These are phyloP conservation scores for Dusona sp. DNA, from an alignment of 2,888 invertebrate species.

Conservation along the genomic window DNA sequence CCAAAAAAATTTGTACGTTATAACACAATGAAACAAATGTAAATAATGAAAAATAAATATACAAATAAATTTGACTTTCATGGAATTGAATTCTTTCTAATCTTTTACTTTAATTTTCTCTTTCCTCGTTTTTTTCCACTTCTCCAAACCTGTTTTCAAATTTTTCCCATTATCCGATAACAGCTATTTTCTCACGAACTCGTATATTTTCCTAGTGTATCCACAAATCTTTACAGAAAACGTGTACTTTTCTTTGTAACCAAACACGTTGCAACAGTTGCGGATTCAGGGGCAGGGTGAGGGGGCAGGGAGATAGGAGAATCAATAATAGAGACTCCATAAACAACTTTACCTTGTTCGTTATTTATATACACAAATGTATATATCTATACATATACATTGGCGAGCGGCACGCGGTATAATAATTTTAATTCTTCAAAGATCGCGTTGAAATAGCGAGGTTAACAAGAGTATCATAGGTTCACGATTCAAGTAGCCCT, in stretches of 20 bases:
- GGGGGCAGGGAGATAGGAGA: neutral
- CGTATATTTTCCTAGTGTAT: neutral
- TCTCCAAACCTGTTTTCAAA: neutral
- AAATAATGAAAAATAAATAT: neutral
- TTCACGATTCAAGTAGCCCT: slow-evolving; percentile 19
- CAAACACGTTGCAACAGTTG: neutral
- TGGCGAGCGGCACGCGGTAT: slow-evolving; percentile 8
- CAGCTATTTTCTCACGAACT: neutral
- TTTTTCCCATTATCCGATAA: neutral
- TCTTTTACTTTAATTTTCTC: neutral
- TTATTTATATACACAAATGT: neutral
- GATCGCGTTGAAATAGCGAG: slow-evolving; percentile 40
- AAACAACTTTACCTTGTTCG: slow-evolving; percentile 12
- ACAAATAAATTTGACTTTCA: neutral
- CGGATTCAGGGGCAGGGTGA: neutral
- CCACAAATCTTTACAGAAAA: slow-evolving; percentile 2
- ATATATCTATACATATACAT: neutral
- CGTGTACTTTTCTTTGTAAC: neutral
- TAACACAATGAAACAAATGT: neutral
- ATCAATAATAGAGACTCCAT: slow-evolving; percentile 10
- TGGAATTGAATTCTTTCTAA: neutral
- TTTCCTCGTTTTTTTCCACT: neutral
- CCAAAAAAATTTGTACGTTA: neutral
- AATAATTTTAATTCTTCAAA: slow-evolving; percentile 43
- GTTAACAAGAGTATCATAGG: slow-evolving; percentile 60